Base-by-base conservation (phyloP, 2,113 vertebrate species). In the Emydocephalus ijimae region DNA sequence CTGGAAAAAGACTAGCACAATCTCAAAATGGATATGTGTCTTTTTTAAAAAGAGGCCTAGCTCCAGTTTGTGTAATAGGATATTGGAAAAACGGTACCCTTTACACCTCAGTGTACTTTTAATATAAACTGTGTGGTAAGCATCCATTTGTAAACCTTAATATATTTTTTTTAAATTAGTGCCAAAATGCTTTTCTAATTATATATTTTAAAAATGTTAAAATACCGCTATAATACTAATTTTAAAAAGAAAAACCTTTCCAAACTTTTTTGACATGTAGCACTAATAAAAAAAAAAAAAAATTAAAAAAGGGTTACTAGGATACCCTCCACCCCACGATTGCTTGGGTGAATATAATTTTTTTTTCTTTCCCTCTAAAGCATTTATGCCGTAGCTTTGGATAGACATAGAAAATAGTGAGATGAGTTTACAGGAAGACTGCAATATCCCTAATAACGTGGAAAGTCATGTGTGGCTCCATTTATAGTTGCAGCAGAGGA, bases 251-350 rank as follows among this genome's bases (percentile, higher is more conserved):
- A 6, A 90, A 69, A 10, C 12, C 15, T 59, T 91, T 29, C 29
- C 23, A 24, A 87, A 18, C 21, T 61, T 89, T 55, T 43, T 59
- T 89, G 55, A 89, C 56, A 45, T 48, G 26, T 89, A 91, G 43
- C 39, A 48, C 43, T 87, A 91, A 91, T 87, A 91, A 91, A 91
- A 50, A 34, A 34, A 61, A 91, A 50, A 34, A 34, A 61, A 45
- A 57, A 85, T 85, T 6, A 45, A 81, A 45, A 48, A 34, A 91
- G 61, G 61, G 5, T 87, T 61, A 29, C 39, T 45, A n/a, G 43
- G 45, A 55, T 48, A 8, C 5, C 26, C 29, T 50, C 8, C 34
- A 23, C 50, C 14, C 3, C 43, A 55, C 0, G 43, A 29, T 12
- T 57, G 26, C 24, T 57, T 1, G 34, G 90, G 43, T 61, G 26